These are phyloP conservation scores for Andrena minutula DNA, from an alignment of 2,888 invertebrate genomes.

Conservation along the genomic window DNA sequence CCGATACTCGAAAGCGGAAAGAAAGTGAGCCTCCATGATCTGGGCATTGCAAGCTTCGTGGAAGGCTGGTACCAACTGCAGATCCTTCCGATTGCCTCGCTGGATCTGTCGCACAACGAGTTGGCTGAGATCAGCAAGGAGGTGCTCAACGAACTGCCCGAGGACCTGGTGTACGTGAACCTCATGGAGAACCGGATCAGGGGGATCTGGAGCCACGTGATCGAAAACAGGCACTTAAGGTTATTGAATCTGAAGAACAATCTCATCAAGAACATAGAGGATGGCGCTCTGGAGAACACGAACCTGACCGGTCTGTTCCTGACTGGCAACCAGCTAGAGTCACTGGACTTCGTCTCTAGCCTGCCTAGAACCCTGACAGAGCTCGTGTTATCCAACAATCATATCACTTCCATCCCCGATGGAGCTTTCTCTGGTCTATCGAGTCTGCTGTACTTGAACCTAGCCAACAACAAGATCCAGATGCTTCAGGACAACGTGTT, in stretches of 20 bases:
- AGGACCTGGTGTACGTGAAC: conserved; percentile 63
- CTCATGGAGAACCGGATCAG: conserved; percentile 69
- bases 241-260: conserved; percentile 82
- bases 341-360: conserved; percentile 66
- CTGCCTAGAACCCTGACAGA: conserved; percentile 69
- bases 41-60: conserved; percentile 71
- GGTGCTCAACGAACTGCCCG: conserved; percentile 75
- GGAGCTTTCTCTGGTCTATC: conserved; percentile 59
- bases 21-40: conserved; percentile 58
- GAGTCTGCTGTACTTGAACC: conserved; percentile 60
- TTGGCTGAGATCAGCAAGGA: conserved; percentile 73
- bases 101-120: conserved; percentile 72
- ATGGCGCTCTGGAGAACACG: conserved; percentile 81
- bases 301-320: conserved; percentile 72
- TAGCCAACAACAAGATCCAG: conserved; percentile 69
- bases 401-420: conserved; percentile 63
- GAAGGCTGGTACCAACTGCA: conserved; percentile 76
- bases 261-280: conserved; percentile 80
- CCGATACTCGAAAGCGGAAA: conserved; percentile 29
- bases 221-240: conserved; percentile 78
- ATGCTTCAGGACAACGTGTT: conserved; percentile 64
- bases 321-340: conserved; percentile 64
- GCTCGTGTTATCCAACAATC: conserved; percentile 63
- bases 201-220: conserved; percentile 64
- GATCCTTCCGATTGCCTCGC: conserved; percentile 47